phyloP scores from a whole-genome alignment of 2,797 vertebrate genomes.

The Oryzias sinensis region DNA sequence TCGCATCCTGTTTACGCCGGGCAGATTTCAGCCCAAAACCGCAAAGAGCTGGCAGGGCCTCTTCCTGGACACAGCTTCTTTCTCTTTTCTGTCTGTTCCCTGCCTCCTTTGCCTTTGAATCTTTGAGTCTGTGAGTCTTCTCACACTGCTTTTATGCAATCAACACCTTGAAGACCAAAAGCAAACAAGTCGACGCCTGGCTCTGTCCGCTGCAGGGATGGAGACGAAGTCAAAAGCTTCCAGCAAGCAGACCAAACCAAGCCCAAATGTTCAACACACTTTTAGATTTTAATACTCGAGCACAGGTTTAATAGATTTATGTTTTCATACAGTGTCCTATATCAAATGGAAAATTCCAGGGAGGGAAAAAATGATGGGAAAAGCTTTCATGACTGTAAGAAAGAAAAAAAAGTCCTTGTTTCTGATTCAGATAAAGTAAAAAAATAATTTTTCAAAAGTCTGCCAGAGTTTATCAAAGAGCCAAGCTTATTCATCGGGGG shows the following conservation, averaged over 20 bases:
- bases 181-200: constrained; percentile 47
- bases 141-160: constrained; percentile 48
- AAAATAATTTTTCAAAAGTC: constrained; percentile 43
- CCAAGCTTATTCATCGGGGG: constrained; percentile 35
- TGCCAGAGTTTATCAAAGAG: constrained; percentile 31
- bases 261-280: constrained; percentile 45
- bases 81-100: constrained; percentile 49
- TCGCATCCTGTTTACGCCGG: constrained; percentile 85
- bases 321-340: constrained; percentile 52
- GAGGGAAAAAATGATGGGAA: constrained; percentile 10
- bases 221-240: constrained; percentile 39
- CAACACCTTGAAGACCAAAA: constrained; percentile 57
- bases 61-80: constrained; percentile 64
- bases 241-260: constrained; percentile 18
- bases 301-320: constrained; percentile 57
- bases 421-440: constrained; percentile 34
- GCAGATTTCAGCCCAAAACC: constrained; percentile 76
- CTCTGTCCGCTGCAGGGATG: constrained; percentile 2
- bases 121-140: constrained; percentile 47
- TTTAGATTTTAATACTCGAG: constrained; percentile 42
- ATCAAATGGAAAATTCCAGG: constrained; percentile 49
- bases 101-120: constrained; percentile 39
- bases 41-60: constrained; percentile 72
- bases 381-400: constrained; percentile 37
- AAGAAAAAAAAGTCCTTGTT: constrained; percentile 27